Evolutionary conservation across 53 echinoderm and acorn worm species (phyloP), one percentile per base, ranked within the genome.

Genomic region (Echinarachnius parma): DNA sequence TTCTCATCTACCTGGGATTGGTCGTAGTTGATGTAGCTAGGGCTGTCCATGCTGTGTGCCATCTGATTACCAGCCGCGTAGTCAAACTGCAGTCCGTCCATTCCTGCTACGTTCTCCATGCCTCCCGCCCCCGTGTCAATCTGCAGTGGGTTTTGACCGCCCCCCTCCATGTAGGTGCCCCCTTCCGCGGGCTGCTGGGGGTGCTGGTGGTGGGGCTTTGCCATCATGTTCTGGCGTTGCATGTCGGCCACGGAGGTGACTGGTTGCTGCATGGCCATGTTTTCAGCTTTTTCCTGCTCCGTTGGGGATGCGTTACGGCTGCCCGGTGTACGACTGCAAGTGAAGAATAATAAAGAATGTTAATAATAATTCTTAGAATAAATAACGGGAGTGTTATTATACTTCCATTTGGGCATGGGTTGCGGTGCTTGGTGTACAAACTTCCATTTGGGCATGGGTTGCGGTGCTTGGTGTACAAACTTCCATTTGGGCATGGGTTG

Each of bases 1-100:
- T n/a, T n/a, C n/a, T n/a, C n/a, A n/a, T 44, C 29, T 28, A 72
- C 74, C 74, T 72, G 74, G 19, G 74, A 56, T 31, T 77, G 77
- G 47, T 77, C 61, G 62, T 62, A 61, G 31, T 77, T 60, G 48
- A 77, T 60, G 24, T 88, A 98, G 74, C 98, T 92, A 32, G 98
- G 98, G 55, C 98, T 98, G 62, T 92, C 98, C 98, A 98, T 98
- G 63, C 89, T 92, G 29, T 85, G 98, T 8, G 92, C 91, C 88
- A 98, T 92, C 62, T 92, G 91, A 48, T 87, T 83, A 16, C 68
- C 68, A 47, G 75, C 81, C 16, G 88, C 30, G 62, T 98, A 98
- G 77, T 98, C 98, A 88, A 98, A 98, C 86, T 98, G 98, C 33
- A 98, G 81, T 0, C 85, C 88, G 50, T 98, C 98, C 91, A 91